These are phyloP conservation scores for Panulirus ornatus DNA, from an alignment of 1,140 invertebrate species.

Conservation along the genomic window DNA sequence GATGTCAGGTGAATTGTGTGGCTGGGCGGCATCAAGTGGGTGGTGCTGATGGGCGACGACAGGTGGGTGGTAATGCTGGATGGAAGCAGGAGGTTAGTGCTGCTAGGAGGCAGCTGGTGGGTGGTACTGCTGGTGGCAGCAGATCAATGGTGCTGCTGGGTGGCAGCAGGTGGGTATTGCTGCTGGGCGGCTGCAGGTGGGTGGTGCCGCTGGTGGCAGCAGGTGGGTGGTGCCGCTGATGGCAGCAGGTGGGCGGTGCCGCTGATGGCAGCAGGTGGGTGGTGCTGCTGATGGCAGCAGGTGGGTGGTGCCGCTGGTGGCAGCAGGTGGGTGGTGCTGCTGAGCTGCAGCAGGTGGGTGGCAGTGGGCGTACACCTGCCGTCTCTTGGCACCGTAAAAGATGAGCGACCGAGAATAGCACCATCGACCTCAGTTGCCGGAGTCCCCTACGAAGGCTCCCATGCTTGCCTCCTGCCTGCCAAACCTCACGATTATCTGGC, in stretches of 20 bases:
- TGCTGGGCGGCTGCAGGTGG: too few species aligned
- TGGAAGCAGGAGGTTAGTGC: too few species aligned
- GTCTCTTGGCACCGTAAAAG: slow-evolving; percentile 33
- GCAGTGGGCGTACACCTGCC: slow-evolving; percentile 42
- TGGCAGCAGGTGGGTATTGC: background rate
- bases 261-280: background rate
- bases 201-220: background rate
- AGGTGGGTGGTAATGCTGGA: too few species aligned
- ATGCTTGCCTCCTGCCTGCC: slow-evolving; percentile 7
- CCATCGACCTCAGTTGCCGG: slow-evolving; percentile 34
- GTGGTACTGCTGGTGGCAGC: background rate
- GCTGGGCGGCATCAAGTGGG: background rate
- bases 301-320: background rate
- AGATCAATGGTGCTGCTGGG: background rate
- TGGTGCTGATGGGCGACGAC: background rate
- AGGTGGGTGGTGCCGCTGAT: background rate
- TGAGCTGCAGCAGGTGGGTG: slow-evolving; percentile 22
- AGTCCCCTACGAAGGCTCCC: slow-evolving; percentile 33
- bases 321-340: background rate
- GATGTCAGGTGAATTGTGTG: background rate
- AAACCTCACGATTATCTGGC: background rate
- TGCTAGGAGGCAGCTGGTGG: too few species aligned
- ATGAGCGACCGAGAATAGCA: slow-evolving; percentile 51
- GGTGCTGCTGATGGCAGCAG: background rate
- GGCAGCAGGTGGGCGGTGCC: slow-evolving; percentile 24